These are phyloP conservation scores for Aphaenogaster rudis DNA, from an alignment of 1,140 invertebrate genomes.

Conservation along the genomic window DNA sequence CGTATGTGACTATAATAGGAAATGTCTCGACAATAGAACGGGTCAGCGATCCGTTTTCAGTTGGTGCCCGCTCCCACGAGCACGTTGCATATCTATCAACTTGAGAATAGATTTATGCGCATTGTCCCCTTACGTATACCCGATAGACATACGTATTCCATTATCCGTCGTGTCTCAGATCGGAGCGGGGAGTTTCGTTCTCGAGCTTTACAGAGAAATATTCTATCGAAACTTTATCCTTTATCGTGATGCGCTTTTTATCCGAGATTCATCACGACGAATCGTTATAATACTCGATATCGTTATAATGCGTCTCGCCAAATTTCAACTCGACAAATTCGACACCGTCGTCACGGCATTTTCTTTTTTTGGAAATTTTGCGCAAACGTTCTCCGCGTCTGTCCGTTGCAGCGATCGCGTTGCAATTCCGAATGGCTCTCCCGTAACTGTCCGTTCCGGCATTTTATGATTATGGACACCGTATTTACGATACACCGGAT, in stretches of 20 bases:
- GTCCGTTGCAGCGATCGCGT: conserved; percentile 32
- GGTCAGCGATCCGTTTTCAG: conserved; percentile 66
- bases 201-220: conserved; percentile 27
- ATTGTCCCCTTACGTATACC: conserved; percentile 58
- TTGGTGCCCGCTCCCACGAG: conserved; percentile 54
- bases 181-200: conserved; percentile 1
- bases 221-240: conserved; percentile 5
- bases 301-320: background rate
- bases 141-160: conserved; percentile 42
- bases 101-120: conserved; percentile 71
- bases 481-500: conserved; percentile 57
- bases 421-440: conserved; percentile 54
- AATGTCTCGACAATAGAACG: conserved; percentile 69
- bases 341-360: background rate
- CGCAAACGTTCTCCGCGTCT: background rate
- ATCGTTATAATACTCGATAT: background rate
- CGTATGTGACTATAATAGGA: conserved; percentile 44
- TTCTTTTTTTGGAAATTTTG: background rate
- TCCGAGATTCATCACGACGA: background rate
- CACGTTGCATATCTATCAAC: conserved; percentile 75
- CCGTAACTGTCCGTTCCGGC: conserved; percentile 49
- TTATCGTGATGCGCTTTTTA: background rate
- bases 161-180: conserved; percentile 58
- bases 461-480: conserved; percentile 60
- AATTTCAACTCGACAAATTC: conserved; percentile 17